These are phyloP conservation scores for Balanococcus diminutus DNA, from an alignment of 2,888 invertebrate genomes.

Conservation along the genomic window DNA sequence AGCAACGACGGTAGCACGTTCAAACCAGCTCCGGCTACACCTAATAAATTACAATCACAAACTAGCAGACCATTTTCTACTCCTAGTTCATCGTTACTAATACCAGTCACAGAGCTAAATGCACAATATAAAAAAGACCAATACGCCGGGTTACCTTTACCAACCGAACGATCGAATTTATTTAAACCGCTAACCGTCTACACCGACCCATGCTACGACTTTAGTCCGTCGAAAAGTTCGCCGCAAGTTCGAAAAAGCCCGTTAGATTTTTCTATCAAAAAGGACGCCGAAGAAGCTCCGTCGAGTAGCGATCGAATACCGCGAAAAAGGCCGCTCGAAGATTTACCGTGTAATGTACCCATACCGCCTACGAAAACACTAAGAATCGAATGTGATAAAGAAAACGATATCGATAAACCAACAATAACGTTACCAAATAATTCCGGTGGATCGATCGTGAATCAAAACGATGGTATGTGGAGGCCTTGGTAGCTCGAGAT, in stretches of 20 bases:
- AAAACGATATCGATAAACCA: constrained; percentile 38
- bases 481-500: constrained; percentile 64
- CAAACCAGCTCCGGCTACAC: constrained; percentile 46
- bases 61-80: background rate
- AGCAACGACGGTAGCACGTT: constrained; percentile 52
- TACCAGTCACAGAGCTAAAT: constrained; percentile 50
- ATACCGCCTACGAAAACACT: constrained; percentile 39
- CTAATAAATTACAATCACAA: background rate
- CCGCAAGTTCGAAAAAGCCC: constrained; percentile 56
- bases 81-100: constrained; percentile 33
- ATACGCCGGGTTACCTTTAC: background rate
- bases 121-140: constrained; percentile 28
- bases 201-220: constrained; percentile 49
- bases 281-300: constrained; percentile 44
- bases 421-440: background rate
- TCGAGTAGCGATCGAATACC: background rate
- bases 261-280: constrained; percentile 58
- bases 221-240: constrained; percentile 29
- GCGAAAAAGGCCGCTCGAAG: constrained; percentile 53
- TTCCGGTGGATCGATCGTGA: background rate
- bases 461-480: constrained; percentile 64
- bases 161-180: constrained; percentile 13
- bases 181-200: constrained; percentile 57
- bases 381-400: constrained; percentile 40
- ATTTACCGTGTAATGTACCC: constrained; percentile 56